Conservation (phyloP, 2,797 vertebrate genomes). For the Poecile montanus region DNA sequence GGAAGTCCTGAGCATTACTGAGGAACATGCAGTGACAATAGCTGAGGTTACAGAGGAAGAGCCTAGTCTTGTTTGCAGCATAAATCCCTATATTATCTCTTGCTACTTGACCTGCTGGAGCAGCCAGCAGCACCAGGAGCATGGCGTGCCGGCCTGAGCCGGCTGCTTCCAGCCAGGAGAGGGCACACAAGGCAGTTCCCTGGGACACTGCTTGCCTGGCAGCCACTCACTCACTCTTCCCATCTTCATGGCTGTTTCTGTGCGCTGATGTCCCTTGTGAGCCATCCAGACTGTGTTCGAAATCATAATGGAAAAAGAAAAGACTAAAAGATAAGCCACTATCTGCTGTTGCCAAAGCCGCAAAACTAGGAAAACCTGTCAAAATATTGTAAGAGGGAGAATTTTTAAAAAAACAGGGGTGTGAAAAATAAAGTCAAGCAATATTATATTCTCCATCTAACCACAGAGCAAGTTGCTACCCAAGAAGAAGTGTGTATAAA, state of each 20-base stretch:
- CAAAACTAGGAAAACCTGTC: conserved; percentile 14
- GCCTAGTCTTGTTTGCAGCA: conserved; percentile 6
- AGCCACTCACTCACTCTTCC: background rate
- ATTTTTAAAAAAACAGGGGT: background rate
- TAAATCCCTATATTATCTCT: conserved; percentile 26
- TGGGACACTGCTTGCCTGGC: background rate
- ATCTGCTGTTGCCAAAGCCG: background rate
- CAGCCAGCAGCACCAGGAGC: background rate
- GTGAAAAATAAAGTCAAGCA: conserved; percentile 45
- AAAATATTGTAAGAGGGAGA: conserved; percentile 41
- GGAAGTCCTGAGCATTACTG: background rate
- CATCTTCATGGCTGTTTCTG: background rate
- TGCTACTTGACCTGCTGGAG: conserved; percentile 26
- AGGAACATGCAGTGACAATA: background rate
- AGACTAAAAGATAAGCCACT: conserved; percentile 35
- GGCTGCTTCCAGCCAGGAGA: conserved; percentile 62
- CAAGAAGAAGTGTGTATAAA: conserved; percentile 65
- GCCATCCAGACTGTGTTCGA: conserved; percentile 11
- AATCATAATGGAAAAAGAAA: background rate
- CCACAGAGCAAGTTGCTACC: conserved; percentile 51
- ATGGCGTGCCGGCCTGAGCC: background rate
- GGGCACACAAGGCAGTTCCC: conserved; percentile 48
- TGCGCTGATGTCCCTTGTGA: background rate
- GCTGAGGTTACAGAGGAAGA: conserved; percentile 10
- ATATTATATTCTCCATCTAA: conserved; percentile 24